Evolutionary conservation across 2,113 vertebrate genomes (phyloP), one percentile per base, ranked within the genome.

Genomic region (Chionomys nivalis): DNA sequence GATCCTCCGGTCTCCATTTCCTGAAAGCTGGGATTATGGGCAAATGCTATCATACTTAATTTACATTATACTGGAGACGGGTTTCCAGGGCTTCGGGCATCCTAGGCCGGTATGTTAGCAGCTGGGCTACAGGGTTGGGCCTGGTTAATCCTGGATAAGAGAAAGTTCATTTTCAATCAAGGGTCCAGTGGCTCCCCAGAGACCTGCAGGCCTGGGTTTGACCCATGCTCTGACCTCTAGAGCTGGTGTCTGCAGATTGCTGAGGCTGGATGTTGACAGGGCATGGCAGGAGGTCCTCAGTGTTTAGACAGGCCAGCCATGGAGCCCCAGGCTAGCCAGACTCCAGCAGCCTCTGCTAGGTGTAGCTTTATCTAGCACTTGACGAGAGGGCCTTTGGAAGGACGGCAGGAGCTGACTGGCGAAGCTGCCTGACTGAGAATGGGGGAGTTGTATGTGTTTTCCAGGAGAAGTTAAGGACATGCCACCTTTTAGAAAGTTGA

Each of bases 321-420:
- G 2, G 14, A 58, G 47, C 39, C 17, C 4, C 4, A 72, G 52
- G 36, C 28, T 58, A 79, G 68, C 42, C 47, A 12, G 17, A 47
- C 72, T 31, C 36, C 14, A 36, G 33, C 78, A 47, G 16, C 49
- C 2, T 33, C 1, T 1, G 26, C 47, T 49, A 23, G 21, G 55
- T 63, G 47, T 5, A 9, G 61, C 21, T 42, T 52, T 78, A 10
- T 52, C 55, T 76, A 58, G 55, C 1, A 0, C 12, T 81, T 61
- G 65, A 23, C 7, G 3, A 58, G 55, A 8, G 31, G 66, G 19
- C 5, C 12, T 83, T 42, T 87, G 24, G 73, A 75, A 81, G 33
- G 77, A 14, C 4, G 5, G 11, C 39, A 0, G 9, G 36, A 44
- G 7, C 17, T 24, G 14, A 14, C 12, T 7, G 8, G n/a, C 13